Evolutionary conservation across 2,113 vertebrate species (phyloP).

Genomic region (Pygoscelis adeliae): DNA sequence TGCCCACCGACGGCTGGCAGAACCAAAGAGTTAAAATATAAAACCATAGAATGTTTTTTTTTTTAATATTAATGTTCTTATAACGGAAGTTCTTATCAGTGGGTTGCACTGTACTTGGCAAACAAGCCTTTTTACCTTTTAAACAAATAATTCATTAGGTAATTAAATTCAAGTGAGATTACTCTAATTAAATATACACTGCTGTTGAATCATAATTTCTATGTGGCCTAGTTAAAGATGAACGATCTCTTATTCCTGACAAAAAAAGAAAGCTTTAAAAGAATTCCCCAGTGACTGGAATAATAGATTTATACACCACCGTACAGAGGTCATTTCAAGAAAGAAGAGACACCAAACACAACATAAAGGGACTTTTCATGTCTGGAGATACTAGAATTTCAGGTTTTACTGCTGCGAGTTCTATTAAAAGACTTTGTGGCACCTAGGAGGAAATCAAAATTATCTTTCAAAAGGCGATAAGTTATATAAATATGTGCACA

Average conservation of each 20-base stretch:
- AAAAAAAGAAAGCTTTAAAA: slow-evolving; percentile 38
- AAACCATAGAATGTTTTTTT: slow-evolving; percentile 4
- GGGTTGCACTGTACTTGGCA: slow-evolving; percentile 75
- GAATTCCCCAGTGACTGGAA: slow-evolving; percentile 65
- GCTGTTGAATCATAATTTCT: slow-evolving; percentile 83
- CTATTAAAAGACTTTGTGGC: slow-evolving; percentile 52
- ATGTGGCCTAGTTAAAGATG: slow-evolving; percentile 79
- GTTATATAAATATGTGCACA: slow-evolving; percentile 64
- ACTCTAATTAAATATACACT: slow-evolving; percentile 84
- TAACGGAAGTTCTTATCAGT: slow-evolving; percentile 76
- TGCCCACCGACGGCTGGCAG: neutral
- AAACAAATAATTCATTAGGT: slow-evolving; percentile 87
- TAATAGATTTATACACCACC: slow-evolving; percentile 67
- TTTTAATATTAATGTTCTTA: slow-evolving; percentile 52
- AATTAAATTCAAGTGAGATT: slow-evolving; percentile 86
- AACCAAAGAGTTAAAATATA: slow-evolving; percentile 58
- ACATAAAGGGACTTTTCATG: slow-evolving; percentile 46
- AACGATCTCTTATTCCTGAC: slow-evolving; percentile 68
- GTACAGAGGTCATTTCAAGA: slow-evolving; percentile 74
- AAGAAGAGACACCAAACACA: slow-evolving; percentile 58
- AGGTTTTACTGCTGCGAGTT: slow-evolving; percentile 37
- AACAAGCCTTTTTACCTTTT: slow-evolving; percentile 80
- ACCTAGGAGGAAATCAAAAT: slow-evolving; percentile 51
- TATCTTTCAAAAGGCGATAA: slow-evolving; percentile 45
- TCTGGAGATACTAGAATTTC: slow-evolving; percentile 62